These are phyloP conservation scores for Fistularia commersonii DNA, from an alignment of 2,797 vertebrate species.

Conservation along the genomic window DNA sequence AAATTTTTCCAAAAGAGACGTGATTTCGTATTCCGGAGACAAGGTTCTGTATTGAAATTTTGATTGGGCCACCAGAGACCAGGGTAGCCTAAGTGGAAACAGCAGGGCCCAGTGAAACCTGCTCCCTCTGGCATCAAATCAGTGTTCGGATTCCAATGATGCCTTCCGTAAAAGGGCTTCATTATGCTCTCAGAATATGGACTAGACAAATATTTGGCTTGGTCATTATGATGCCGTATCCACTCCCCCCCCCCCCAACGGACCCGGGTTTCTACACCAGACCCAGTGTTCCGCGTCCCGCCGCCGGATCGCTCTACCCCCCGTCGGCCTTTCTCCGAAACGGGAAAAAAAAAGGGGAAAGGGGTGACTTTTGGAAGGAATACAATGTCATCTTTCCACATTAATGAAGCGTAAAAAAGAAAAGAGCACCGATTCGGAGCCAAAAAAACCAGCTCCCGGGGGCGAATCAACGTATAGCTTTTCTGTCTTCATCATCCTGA, in stretches of 20 bases:
- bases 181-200: conserved; percentile 75
- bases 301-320: conserved; percentile 25
- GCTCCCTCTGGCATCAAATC: conserved; percentile 68
- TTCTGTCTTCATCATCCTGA: conserved; percentile 26
- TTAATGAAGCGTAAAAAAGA: neutral
- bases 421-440: neutral
- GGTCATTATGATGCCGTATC: conserved; percentile 74
- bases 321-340: conserved; percentile 15
- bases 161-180: conserved; percentile 72
- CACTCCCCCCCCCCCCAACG: conserved; percentile 52
- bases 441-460: neutral
- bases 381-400: conserved; percentile 4
- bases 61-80: conserved; percentile 61
- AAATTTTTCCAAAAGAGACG: too few relatives aligned
- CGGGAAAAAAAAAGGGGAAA: conserved; percentile 20
- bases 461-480: neutral
- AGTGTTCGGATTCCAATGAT: conserved; percentile 71
- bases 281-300: conserved; percentile 57
- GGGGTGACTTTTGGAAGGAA: conserved; percentile 6
- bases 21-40: conserved; percentile 55
- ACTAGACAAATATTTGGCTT: conserved; percentile 77
- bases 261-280: conserved; percentile 57
- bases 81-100: conserved; percentile 64
- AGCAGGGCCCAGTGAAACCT: conserved; percentile 65
- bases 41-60: conserved; percentile 52